A percentile compares a stretch with the other conserved stretches of the same genome.
Conservation (phyloP, 2,113 vertebrate species). For the Ammodytes marinus region DNA sequence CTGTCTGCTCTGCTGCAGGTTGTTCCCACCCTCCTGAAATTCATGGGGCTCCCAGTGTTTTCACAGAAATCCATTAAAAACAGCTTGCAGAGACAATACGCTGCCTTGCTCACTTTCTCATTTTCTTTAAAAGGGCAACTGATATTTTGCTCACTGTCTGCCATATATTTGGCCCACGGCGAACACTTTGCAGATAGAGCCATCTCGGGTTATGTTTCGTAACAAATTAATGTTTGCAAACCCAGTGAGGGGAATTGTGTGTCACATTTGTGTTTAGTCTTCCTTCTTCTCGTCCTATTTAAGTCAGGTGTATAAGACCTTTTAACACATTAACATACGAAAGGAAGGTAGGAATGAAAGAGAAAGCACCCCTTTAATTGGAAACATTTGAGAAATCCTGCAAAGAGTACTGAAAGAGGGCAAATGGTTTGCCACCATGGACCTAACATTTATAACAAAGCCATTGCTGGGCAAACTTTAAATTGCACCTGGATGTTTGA, state of each 20-base stretch:
- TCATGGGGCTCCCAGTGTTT: constrained; percentile 57
- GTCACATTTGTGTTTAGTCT: constrained; percentile 13
- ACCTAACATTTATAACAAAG: not conserved
- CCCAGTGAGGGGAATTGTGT: constrained; percentile 1
- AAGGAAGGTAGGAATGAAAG: not conserved
- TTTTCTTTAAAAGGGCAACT: constrained; percentile 73
- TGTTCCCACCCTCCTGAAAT: constrained; percentile 52
- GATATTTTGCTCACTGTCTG: constrained; percentile 59
- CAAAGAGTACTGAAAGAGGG: not conserved
- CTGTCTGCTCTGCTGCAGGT: constrained; percentile 38
- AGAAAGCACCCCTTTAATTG: not conserved
- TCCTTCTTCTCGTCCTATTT: constrained; percentile 5
- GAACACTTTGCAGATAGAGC: constrained; percentile 51
- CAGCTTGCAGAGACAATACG: constrained; percentile 66
- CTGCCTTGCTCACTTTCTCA: constrained; percentile 56
- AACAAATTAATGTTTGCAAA: constrained; percentile 49
- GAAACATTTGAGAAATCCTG: not conserved
- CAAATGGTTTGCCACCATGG: not conserved
- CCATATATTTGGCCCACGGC: constrained; percentile 59
- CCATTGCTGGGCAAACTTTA: not conserved
- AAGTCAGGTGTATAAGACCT: not conserved
- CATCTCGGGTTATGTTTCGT: constrained; percentile 34
- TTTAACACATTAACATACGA: constrained; percentile 25
- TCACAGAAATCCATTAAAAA: constrained; percentile 69
- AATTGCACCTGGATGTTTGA: not conserved